A percentile compares a stretch with the other conserved stretches of the same genome.
Evolutionary conservation across 2,797 vertebrate species (phyloP).

Genomic region (Acanthiza pusilla): DNA sequence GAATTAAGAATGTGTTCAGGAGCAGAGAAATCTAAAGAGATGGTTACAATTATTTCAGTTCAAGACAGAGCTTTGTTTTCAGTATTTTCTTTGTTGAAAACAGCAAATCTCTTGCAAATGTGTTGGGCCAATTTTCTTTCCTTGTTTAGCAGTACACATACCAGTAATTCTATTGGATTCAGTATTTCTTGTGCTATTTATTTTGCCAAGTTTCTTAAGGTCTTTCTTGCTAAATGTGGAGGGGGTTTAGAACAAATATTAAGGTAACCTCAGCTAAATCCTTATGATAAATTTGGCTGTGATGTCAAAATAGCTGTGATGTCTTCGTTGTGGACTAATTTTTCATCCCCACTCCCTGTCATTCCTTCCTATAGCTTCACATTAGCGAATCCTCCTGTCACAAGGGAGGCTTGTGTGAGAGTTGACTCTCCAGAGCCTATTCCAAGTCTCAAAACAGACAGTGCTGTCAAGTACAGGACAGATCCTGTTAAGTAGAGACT

Average conservation of each 20-base stretch:
- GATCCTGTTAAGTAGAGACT: background rate
- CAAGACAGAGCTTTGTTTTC: background rate
- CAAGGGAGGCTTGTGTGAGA: background rate
- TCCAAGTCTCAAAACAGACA: constrained; percentile 21
- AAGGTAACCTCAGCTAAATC: background rate
- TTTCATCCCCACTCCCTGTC: background rate
- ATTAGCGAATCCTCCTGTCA: background rate
- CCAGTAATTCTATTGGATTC: background rate
- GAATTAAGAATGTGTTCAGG: background rate
- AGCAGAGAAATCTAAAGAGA: background rate
- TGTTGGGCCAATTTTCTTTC: background rate
- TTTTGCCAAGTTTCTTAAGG: constrained; percentile 6
- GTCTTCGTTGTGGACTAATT: background rate
- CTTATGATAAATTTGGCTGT: background rate
- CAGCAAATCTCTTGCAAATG: background rate
- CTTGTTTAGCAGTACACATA: background rate
- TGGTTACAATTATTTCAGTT: background rate
- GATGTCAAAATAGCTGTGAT: background rate
- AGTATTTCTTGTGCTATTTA: background rate
- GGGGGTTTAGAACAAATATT: background rate
- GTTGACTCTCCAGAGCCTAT: background rate
- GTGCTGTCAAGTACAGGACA: constrained; percentile 12
- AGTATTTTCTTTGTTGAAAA: background rate
- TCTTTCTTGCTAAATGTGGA: background rate
- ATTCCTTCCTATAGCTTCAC: background rate